Evolutionary conservation across 2,888 invertebrate genomes (phyloP).

Genomic region (Aphodius sticticus): DNA sequence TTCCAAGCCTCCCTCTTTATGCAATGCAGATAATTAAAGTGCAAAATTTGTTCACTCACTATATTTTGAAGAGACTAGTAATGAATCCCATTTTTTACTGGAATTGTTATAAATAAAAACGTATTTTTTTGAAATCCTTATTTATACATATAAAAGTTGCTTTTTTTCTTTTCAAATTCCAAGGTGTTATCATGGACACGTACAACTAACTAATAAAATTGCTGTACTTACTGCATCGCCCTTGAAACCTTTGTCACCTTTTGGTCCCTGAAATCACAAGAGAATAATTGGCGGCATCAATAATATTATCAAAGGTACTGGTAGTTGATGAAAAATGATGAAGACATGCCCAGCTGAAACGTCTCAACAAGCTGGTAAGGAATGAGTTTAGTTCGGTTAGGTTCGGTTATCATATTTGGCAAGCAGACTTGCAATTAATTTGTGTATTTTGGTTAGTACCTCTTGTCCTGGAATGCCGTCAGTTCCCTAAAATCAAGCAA

Average conservation of each 20-base stretch:
- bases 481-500: slow-evolving; percentile 77
- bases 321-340: slow-evolving; percentile 22
- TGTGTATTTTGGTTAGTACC: slow-evolving; percentile 64
- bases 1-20: background rate
- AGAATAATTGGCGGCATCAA: background rate
- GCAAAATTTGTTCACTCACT: too few species aligned
- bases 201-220: background rate
- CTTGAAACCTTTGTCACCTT: slow-evolving; percentile 88
- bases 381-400: slow-evolving; percentile 22
- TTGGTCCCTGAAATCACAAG: slow-evolving; percentile 74
- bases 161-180: too few species aligned
- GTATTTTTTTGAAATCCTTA: too few species aligned
- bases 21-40: background rate
- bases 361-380: slow-evolving; percentile 25
- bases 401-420: slow-evolving; percentile 22
- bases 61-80: too few species aligned
- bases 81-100: too few species aligned
- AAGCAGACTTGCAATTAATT: slow-evolving; percentile 26
- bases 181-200: too few species aligned
- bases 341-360: slow-evolving; percentile 35
- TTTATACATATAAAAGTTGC: too few species aligned
- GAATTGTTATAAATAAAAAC: too few species aligned
- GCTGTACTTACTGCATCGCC: slow-evolving; percentile 80
- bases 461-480: slow-evolving; percentile 93
- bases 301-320: slow-evolving; percentile 14